These are phyloP conservation scores for Ichneumoninae sp. DNA, from an alignment of 2,888 invertebrate genomes.

Conservation along the genomic window DNA sequence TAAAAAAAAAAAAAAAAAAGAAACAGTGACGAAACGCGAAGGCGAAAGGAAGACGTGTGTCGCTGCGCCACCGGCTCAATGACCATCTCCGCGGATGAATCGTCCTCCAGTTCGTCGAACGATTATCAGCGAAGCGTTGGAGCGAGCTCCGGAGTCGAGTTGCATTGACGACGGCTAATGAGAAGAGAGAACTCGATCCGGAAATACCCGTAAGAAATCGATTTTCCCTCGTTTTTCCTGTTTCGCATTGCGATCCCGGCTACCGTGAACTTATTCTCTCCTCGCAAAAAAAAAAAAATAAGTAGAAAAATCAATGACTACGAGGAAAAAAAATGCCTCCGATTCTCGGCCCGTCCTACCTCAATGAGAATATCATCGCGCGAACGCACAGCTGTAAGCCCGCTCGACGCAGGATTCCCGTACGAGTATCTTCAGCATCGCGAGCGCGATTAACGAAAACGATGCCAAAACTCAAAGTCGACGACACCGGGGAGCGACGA, in stretches of 20 bases:
- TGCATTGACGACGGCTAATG: slow-evolving; percentile 8
- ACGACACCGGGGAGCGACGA: slow-evolving; percentile 43
- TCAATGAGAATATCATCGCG: background rate
- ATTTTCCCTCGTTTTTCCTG: background rate
- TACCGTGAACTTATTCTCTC: background rate
- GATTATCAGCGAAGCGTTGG: slow-evolving; percentile 20
- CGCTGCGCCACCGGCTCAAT: background rate
- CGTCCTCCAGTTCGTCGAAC: background rate
- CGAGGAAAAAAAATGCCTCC: background rate
- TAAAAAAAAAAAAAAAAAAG: background rate
- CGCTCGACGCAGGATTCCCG: background rate
- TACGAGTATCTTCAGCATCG: background rate
- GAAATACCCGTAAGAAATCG: background rate
- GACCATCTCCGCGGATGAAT: background rate
- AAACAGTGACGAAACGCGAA: background rate
- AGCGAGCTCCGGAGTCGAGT: background rate
- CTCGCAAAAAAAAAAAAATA: background rate
- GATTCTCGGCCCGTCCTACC: background rate
- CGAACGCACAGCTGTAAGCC: background rate
- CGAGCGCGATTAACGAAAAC: background rate
- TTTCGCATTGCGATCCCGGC: background rate
- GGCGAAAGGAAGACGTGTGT: background rate
- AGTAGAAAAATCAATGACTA: background rate
- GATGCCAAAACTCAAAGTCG: slow-evolving; percentile 27
- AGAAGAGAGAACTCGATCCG: background rate